Conservation (phyloP, 2,113 vertebrate species). For the Phocoena phocoena region DNA sequence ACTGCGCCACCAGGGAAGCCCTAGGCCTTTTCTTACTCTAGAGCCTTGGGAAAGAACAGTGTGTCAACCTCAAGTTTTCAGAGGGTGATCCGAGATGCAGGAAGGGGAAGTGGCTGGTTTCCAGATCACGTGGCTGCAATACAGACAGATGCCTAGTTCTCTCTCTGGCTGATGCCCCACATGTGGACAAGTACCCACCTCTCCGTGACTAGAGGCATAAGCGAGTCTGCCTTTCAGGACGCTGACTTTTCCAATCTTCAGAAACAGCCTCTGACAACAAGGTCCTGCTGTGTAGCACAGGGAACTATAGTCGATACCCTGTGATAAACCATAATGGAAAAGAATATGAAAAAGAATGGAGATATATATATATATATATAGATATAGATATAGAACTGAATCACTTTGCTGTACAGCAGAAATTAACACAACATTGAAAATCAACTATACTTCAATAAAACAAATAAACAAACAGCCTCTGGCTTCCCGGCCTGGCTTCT, state of each 20-base stretch:
- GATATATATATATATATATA: neutral
- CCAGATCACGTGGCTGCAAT: neutral
- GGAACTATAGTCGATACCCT: neutral
- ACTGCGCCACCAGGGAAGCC: too few relatives aligned
- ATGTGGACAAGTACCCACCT: neutral
- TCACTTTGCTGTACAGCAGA: too few relatives aligned
- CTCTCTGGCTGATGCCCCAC: neutral
- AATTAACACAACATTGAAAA: too few relatives aligned
- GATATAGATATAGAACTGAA: neutral
- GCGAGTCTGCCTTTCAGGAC: neutral
- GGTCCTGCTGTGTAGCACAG: neutral
- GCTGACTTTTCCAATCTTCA: neutral
- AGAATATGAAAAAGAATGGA: neutral
- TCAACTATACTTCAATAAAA: neutral
- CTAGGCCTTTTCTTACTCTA: constrained; percentile 20
- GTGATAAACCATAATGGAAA: neutral
- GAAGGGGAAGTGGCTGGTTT: neutral
- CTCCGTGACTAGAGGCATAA: neutral
- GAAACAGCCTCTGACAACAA: neutral
- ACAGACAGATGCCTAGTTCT: neutral
- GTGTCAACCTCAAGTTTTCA: neutral
- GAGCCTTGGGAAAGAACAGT: neutral
- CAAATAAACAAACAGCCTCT: neutral
- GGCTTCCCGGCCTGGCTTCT: neutral
- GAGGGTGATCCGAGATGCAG: neutral